Conservation (phyloP, 1,140 invertebrate species). For the Yoshiicerus persimilis region DNA sequence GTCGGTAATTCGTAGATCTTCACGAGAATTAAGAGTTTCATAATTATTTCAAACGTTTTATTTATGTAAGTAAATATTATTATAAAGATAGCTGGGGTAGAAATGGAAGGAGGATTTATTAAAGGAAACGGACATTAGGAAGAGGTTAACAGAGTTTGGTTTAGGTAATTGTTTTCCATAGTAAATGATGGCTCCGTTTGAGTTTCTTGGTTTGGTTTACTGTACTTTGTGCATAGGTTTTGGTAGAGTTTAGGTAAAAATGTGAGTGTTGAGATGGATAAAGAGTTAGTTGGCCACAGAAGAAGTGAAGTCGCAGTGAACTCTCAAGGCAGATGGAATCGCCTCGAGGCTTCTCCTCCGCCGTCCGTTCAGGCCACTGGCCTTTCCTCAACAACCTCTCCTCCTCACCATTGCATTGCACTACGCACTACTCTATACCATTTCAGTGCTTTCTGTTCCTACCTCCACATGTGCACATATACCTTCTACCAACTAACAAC, state of each 20-base stretch:
- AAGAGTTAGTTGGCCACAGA: neutral
- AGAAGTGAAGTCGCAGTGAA: neutral
- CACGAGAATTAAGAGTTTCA: too few species aligned
- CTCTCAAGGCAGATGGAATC: neutral
- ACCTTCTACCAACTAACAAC: neutral
- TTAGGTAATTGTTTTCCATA: neutral
- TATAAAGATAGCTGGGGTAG: neutral
- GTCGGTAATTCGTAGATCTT: too few species aligned
- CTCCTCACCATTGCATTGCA: neutral
- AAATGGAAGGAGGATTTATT: neutral
- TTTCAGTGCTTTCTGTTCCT: neutral
- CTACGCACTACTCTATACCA: neutral
- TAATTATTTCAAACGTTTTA: too few species aligned
- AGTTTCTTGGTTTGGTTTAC: neutral
- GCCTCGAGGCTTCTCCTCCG: neutral
- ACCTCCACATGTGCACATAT: neutral
- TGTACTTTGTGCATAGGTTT: neutral
- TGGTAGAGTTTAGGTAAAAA: neutral
- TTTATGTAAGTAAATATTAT: too few species aligned
- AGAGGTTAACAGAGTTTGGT: too few species aligned
- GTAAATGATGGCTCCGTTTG: too few species aligned
- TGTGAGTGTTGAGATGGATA: neutral
- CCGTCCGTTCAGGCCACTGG: neutral
- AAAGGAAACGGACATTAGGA: neutral
- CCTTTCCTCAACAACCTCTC: neutral